Base-by-base conservation (phyloP, 1,140 invertebrate genomes). In the Zophobas atratus region DNA sequence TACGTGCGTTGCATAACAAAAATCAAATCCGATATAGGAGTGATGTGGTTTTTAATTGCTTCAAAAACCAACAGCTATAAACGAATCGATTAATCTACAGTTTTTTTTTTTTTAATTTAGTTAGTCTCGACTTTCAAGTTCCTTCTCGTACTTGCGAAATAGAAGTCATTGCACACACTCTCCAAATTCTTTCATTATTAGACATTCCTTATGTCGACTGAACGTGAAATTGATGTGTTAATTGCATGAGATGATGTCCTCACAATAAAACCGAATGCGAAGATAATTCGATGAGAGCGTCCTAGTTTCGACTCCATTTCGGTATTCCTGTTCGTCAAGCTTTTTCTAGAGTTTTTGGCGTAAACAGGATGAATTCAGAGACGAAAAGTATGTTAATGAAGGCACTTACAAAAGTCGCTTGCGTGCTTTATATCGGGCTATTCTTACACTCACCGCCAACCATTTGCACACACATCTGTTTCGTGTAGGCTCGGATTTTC, bases 121-220 rank as follows among this genome's bases (percentile, higher is more conserved):
- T 46, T 46, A 4, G 43, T 46, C 8, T 46, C 39, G 5, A 36
- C n/a, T 43, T 67, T 41, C 8, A 33, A 67, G 39, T 67, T 67
- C 60, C 60, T 67, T 8, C 60, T 67, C 60, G 60, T 67, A 2
- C 32, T 36, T 57, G 55, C 49, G 35, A 36, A 6, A 6, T 6
- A 60, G 33, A 60, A 60, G 56, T 60, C 56, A 60, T 57, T 39
- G 56, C 56, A 60, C 56, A 60, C 56, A 60, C 43, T 51, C 49
- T 43, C 60, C 55, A 41, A 41, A 67, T 67, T 67, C 60, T 67
- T 67, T 67, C 60, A 67, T 67, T 67, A 67, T 67, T 67, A 67
- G 60, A 67, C 60, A 67, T 67, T 67, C 60, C 60, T 5, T n/a
- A 67, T 43, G n/a, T 20, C 41, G 36, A 2, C 6, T 33, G 6